phyloP scores from a whole-genome alignment of 2,113 vertebrate species.

The Notiomystis cincta region DNA sequence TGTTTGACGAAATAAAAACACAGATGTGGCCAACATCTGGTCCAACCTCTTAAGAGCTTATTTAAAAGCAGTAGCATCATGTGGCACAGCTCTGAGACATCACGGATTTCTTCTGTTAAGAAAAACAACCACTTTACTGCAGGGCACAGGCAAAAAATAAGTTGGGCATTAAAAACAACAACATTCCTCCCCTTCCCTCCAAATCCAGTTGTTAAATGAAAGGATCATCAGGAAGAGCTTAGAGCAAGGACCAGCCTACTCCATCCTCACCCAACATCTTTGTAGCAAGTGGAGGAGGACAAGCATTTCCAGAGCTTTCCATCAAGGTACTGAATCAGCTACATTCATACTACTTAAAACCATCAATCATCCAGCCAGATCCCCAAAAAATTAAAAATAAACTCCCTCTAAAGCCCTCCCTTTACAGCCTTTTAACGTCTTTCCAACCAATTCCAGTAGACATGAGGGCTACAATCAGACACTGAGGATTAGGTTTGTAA shows the following conservation, averaged over 20 bases:
- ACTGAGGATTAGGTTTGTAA: slow-evolving; percentile 57
- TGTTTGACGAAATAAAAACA: slow-evolving; percentile 7
- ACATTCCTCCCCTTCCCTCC: neutral
- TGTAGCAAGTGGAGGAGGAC: neutral
- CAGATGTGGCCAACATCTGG: slow-evolving; percentile 67
- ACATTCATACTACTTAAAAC: neutral
- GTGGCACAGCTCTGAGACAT: slow-evolving; percentile 39
- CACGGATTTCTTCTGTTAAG: neutral
- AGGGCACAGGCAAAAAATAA: slow-evolving; percentile 25
- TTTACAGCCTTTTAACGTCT: neutral
- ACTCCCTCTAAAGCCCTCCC: neutral
- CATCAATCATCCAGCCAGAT: neutral
- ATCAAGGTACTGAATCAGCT: neutral
- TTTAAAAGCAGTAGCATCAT: slow-evolving; percentile 44
- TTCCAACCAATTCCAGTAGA: neutral
- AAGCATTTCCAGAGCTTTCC: neutral
- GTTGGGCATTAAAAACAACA: neutral
- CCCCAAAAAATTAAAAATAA: neutral
- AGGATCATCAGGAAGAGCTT: neutral
- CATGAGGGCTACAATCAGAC: neutral
- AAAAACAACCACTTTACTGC: slow-evolving; percentile 19
- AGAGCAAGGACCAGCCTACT: neutral
- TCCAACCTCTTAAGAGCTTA: slow-evolving; percentile 59
- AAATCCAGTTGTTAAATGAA: neutral
- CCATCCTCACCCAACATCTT: neutral